Evolutionary conservation across 2,113 vertebrate species (phyloP), one percentile per base, ranked within the genome.

Genomic region (Phrynocephalus versicolor): DNA sequence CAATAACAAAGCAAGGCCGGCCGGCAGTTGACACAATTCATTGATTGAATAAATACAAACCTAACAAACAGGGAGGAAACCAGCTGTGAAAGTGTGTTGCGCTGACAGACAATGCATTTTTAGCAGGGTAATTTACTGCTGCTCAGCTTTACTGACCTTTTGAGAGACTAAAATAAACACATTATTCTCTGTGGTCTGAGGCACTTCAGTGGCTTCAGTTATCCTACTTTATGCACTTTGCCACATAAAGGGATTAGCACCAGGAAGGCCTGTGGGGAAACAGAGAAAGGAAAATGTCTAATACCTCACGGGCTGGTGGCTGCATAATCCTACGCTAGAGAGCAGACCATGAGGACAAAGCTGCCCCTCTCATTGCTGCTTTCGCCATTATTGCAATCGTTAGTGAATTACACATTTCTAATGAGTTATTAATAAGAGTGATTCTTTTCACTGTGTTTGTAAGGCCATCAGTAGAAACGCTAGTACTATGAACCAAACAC

Each of bases 101-200:
- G 88, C 72, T 95, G 92, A 91, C 79, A 93, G 88, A 93, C 87
- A 94, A 71, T 89, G 87, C 81, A 87, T 92, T 94, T 94, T 94
- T 88, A 94, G 90, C 85, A 80, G 87, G 85, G 92, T 86, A 94
- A 95, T 95, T 95, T 93, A 94, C 77, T 88, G 39, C 77, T 90
- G 87, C 88, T 95, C 89, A 84, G 92, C 88, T 93, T 95, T 94
- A 88, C 92, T 95, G 95, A 95, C 91, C 93, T 96, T 95, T 95
- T 85, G 81, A 95, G 94, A 93, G 91, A 93, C 93, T 87, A 90
- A 95, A 96, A 95, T 94, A 92, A 95, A 96, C 95, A 91, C 88
- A 91, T 91, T 92, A 84, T 94, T 94, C 85, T 94, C 87, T 81
- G 19, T 83, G 77, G 86, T 88, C 86, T 90, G 89, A 92, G 88